phyloP scores from a whole-genome alignment of 2,113 vertebrate species.

The Vidua macroura region DNA sequence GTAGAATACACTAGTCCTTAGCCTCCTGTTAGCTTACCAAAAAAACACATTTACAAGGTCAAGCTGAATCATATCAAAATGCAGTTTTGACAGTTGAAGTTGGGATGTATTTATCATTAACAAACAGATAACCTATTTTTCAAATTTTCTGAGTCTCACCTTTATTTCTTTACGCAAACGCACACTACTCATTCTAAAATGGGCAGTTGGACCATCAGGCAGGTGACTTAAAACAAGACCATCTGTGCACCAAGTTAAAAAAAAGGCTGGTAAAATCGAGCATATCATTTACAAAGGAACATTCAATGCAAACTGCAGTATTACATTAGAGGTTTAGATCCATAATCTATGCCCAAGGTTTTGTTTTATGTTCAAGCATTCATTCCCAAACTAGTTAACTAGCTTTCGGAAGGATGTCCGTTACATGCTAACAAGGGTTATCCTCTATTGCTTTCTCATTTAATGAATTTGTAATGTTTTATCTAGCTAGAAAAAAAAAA shows the following conservation, averaged over 20 bases:
- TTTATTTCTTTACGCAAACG: conserved; percentile 96
- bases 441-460: background rate
- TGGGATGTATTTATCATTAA: background rate
- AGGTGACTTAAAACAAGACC: conserved; percentile 94
- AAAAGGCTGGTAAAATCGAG: background rate
- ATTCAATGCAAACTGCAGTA: background rate
- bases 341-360: background rate
- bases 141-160: conserved; percentile 65
- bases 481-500: background rate
- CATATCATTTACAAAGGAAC: background rate
- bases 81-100: background rate
- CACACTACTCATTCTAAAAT: conserved; percentile 94
- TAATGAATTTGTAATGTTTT: background rate
- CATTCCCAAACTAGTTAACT: background rate
- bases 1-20: background rate
- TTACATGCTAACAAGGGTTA: background rate
- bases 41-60: background rate
- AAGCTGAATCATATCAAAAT: background rate
- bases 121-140: background rate
- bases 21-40: background rate
- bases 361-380: background rate
- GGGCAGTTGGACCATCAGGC: conserved; percentile 93
- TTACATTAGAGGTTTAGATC: background rate
- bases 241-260: conserved; percentile 83
- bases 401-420: background rate